Evolutionary conservation across 2,888 invertebrate genomes (phyloP).

Genomic region (Clanis bilineata): DNA sequence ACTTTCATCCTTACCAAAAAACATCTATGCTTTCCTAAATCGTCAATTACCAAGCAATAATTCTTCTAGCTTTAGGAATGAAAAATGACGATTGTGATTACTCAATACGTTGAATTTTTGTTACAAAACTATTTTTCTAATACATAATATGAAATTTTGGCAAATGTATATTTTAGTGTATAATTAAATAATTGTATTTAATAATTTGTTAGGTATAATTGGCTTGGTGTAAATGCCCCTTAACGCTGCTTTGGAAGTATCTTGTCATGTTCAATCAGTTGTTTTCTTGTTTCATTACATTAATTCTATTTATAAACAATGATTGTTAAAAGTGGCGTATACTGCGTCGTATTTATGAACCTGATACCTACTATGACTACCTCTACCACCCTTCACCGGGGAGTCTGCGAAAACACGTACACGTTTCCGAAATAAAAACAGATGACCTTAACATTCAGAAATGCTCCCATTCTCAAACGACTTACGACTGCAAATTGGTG

Average conservation of each 20-base stretch:
- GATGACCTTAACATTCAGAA: conserved; percentile 11
- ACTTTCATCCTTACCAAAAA: too few species aligned
- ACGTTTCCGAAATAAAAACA: conserved; percentile 10
- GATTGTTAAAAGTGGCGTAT: neutral
- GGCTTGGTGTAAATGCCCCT: too few species aligned
- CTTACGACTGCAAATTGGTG: conserved; percentile 14
- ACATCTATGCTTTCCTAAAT: too few species aligned
- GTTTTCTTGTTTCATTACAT: neutral
- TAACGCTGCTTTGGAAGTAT: neutral
- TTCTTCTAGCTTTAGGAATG: too few species aligned
- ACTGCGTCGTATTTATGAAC: neutral
- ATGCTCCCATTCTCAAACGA: conserved; percentile 8
- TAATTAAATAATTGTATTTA: too few species aligned
- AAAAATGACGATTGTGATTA: too few species aligned
- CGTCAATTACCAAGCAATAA: too few species aligned
- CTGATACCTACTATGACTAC: neutral
- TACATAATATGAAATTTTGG: too few species aligned
- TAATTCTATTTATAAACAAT: neutral
- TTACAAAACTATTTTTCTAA: too few species aligned
- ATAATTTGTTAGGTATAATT: too few species aligned
- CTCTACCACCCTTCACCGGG: conserved; percentile 6
- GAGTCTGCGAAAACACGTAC: neutral
- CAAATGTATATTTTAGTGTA: too few species aligned
- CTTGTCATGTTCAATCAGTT: neutral
- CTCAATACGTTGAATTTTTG: too few species aligned